Conservation (phyloP, 1,140 invertebrate genomes). For the Sarcophaga peregrina region DNA sequence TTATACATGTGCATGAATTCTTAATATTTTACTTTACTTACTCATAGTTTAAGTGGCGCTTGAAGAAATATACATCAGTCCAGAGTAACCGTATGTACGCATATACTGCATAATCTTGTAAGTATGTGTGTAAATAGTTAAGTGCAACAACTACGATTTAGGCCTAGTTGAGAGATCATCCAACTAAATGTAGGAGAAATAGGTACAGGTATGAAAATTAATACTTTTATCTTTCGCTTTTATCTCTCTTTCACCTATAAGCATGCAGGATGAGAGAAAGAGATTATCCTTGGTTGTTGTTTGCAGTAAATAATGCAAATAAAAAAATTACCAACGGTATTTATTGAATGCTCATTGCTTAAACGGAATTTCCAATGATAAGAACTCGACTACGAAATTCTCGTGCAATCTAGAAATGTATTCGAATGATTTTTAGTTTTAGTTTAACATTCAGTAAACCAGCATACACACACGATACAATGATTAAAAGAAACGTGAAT, state of each 20-base stretch:
- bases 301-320: not conserved
- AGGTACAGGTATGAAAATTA: not conserved
- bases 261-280: not conserved
- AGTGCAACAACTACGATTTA: no score
- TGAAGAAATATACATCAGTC: not conserved
- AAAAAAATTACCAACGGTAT: not conserved
- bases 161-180: no score
- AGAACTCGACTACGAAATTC: not conserved
- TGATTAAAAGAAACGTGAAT: not conserved
- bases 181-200: not conserved
- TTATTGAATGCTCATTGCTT: not conserved
- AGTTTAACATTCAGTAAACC: not conserved
- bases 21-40: not conserved
- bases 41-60: not conserved
- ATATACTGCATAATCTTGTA: no score
- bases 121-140: no score
- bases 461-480: not conserved
- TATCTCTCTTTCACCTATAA: not conserved
- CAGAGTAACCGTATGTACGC: no score
- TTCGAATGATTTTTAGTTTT: constrained; percentile 1
- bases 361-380: not conserved
- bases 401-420: not conserved
- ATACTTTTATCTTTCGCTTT: not conserved
- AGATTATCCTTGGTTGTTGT: not conserved
- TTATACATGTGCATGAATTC: not conserved